phyloP scores from a whole-genome alignment of 2,888 invertebrate genomes.

The Dryobotodes eremita region DNA sequence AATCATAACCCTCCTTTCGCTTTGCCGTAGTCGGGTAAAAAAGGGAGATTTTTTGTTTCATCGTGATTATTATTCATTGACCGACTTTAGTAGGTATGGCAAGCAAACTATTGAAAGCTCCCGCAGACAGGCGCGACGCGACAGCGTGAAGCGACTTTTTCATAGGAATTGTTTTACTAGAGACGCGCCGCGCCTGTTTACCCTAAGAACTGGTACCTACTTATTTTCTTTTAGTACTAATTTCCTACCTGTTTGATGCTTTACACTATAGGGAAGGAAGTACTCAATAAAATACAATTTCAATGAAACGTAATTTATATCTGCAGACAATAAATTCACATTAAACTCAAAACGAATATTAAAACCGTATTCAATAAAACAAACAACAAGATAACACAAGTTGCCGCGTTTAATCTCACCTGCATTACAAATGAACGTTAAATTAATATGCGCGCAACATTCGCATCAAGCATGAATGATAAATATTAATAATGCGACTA shows the following conservation, averaged over 20 bases:
- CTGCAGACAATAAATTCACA: neutral
- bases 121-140: too few relatives aligned
- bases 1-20: too few relatives aligned
- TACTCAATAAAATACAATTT: neutral
- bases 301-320: neutral
- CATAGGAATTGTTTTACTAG: too few relatives aligned
- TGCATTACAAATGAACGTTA: conserved; percentile 62
- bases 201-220: too few relatives aligned
- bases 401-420: conserved; percentile 48
- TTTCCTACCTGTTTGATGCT: neutral
- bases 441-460: conserved; percentile 67
- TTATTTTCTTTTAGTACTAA: too few relatives aligned
- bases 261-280: neutral
- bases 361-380: conserved; percentile 38
- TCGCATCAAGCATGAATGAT: conserved; percentile 64
- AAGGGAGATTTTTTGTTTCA: neutral
- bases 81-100: neutral
- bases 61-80: neutral
- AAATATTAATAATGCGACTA: conserved; percentile 57
- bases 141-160: too few relatives aligned
- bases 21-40: neutral
- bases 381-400: conserved; percentile 42
- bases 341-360: conserved; percentile 24
- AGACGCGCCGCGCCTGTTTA: too few relatives aligned
- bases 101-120: too few relatives aligned